Percentiles rank a stretch among this genome's conserved stretches.
Evolutionary conservation across 2,113 vertebrate genomes (phyloP).

Genomic region (Gopherus flavomarginatus): DNA sequence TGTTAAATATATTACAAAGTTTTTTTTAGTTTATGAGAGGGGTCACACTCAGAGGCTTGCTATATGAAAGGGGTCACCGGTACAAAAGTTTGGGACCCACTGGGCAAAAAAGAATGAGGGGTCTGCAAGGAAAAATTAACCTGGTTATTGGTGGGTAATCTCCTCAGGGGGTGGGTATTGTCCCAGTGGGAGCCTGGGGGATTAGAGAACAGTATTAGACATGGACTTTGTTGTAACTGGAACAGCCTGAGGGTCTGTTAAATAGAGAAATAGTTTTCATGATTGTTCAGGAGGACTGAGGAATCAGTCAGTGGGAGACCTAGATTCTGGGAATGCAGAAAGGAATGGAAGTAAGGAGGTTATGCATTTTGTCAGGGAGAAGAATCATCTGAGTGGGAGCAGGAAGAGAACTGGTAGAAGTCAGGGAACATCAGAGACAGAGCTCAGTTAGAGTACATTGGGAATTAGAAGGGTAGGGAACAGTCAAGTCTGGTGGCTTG

Average conservation of each 20-base stretch:
- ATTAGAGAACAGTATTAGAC: neutral
- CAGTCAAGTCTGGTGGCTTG: neutral
- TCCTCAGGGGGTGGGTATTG: neutral
- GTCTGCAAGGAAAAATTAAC: neutral
- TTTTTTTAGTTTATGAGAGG: too few species aligned
- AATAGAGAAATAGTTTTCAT: neutral
- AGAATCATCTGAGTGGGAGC: accelerated
- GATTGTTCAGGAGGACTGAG: accelerated
- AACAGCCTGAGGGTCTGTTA: neutral
- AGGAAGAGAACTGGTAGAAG: neutral
- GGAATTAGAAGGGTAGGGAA: neutral
- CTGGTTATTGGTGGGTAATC: neutral
- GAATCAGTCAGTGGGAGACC: neutral
- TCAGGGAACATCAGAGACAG: neutral
- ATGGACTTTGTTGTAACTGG: neutral
- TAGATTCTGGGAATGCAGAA: too few species aligned
- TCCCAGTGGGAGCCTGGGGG: neutral
- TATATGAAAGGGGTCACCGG: too few species aligned
- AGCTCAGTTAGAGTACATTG: neutral
- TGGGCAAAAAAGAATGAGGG: neutral
- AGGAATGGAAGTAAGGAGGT: neutral
- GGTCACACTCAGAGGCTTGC: too few species aligned
- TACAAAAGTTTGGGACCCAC: too few species aligned
- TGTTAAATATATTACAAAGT: too few species aligned
- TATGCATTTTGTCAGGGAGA: neutral